These are phyloP conservation scores for Solea senegalensis DNA, from an alignment of 2,113 vertebrate species.

Conservation along the genomic window DNA sequence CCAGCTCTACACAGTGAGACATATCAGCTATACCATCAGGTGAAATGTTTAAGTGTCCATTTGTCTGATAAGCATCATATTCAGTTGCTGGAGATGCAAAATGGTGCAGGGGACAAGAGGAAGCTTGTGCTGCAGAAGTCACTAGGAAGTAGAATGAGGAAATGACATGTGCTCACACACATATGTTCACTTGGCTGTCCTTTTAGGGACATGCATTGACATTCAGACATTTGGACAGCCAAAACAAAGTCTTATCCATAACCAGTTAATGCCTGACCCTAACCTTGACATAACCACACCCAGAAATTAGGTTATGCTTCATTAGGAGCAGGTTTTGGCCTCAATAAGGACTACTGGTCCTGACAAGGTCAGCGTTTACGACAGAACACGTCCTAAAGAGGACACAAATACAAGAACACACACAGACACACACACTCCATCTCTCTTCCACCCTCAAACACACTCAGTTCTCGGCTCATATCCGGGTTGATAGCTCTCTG, in stretches of 20 bases:
- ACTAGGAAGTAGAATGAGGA: slow-evolving; percentile 42
- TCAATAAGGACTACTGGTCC: no score
- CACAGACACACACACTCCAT: slow-evolving; percentile 6
- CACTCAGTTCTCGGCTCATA: slow-evolving; percentile 47
- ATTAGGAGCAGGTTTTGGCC: no score
- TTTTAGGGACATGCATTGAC: no score
- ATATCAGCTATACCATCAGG: neutral
- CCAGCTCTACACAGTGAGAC: neutral
- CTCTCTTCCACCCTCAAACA: slow-evolving; percentile 33
- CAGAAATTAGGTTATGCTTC: no score
- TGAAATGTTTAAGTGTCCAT: neutral
- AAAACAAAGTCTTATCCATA: no score
- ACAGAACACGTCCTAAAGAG: no score
- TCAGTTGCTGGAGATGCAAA: slow-evolving; percentile 39
- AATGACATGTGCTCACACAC: slow-evolving; percentile 29
- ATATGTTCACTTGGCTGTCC: no score
- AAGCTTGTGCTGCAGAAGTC: slow-evolving; percentile 31
- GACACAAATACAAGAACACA: neutral
- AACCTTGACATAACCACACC: no score
- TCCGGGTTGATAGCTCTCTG: slow-evolving; percentile 44
- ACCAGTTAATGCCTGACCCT: no score
- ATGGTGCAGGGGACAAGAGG: slow-evolving; percentile 36
- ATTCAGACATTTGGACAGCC: no score
- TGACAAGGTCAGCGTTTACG: no score
- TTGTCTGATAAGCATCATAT: neutral